Percentiles rank a stretch among this genome's conserved stretches.
These are phyloP conservation scores for Apodemia mormo DNA, from an alignment of 2,888 invertebrate species.

Conservation along the genomic window DNA sequence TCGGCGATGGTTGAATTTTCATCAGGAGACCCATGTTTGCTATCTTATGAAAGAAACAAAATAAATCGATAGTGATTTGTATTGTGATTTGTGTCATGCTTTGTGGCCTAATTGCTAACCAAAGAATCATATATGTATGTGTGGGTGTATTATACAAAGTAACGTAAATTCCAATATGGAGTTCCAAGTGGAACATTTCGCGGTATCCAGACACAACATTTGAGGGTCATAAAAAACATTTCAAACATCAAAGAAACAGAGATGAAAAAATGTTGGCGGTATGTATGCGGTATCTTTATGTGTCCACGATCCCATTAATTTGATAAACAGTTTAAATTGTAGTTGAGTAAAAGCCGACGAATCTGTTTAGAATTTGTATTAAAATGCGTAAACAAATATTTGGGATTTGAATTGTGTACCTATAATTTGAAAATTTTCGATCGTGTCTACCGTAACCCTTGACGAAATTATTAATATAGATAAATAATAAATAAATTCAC, in stretches of 20 bases:
- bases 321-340: constrained; percentile 10
- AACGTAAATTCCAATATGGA: neutral
- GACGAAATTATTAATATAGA: no score
- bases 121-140: no score
- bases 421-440: no score
- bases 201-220: constrained; percentile 40
- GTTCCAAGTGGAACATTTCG: constrained; percentile 26
- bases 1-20: no score
- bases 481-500: no score
- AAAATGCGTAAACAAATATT: neutral
- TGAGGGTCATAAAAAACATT: constrained; percentile 53
- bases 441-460: no score
- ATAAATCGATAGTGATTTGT: no score
- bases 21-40: no score
- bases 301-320: neutral
- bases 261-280: constrained; percentile 40
- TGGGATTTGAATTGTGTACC: neutral
- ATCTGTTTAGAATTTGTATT: constrained; percentile 10
- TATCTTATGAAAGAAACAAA: no score
- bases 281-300: constrained; percentile 38
- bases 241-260: constrained; percentile 51
- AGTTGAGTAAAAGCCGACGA: constrained; percentile 1
- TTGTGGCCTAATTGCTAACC: no score
- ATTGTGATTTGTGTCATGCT: no score
- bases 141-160: no score